phyloP scores from a whole-genome alignment of 2,113 vertebrate genomes.

The Carassius carassius region DNA sequence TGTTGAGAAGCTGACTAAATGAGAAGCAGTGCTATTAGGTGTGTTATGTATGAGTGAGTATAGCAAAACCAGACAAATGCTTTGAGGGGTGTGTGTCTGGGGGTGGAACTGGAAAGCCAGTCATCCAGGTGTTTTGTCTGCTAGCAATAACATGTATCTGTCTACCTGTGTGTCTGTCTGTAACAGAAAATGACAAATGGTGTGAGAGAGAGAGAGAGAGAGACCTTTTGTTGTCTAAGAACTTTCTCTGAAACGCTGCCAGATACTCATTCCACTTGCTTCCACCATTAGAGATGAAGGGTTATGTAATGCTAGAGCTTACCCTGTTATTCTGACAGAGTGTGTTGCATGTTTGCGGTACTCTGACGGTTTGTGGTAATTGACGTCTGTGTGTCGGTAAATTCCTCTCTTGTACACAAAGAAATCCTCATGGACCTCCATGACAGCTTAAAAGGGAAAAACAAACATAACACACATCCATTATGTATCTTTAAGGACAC shows the following conservation, averaged over 20 bases:
- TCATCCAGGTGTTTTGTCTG: constrained; percentile 72
- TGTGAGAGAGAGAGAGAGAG: neutral
- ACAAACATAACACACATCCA: constrained; percentile 4
- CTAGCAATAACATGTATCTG: constrained; percentile 43
- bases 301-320: constrained; percentile 57
- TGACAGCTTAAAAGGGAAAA: constrained; percentile 80
- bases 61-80: neutral
- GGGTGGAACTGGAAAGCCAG: constrained; percentile 29
- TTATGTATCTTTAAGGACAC: neutral
- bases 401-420: constrained; percentile 90
- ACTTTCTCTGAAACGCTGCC: neutral
- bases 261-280: neutral
- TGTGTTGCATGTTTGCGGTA: constrained; percentile 90
- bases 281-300: constrained; percentile 25
- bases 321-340: constrained; percentile 94
- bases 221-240: neutral
- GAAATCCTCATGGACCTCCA: constrained; percentile 98
- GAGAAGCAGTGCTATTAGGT: neutral
- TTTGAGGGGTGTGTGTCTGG: constrained; percentile 10
- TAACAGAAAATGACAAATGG: neutral
- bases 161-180: too few relatives aligned
- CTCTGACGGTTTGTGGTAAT: constrained; percentile 74
- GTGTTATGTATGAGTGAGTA: neutral
- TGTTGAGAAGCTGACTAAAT: too few relatives aligned
- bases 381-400: constrained; percentile 87